These are phyloP conservation scores for Diphyllodes magnificus DNA, from an alignment of 2,113 vertebrate species.

Conservation along the genomic window DNA sequence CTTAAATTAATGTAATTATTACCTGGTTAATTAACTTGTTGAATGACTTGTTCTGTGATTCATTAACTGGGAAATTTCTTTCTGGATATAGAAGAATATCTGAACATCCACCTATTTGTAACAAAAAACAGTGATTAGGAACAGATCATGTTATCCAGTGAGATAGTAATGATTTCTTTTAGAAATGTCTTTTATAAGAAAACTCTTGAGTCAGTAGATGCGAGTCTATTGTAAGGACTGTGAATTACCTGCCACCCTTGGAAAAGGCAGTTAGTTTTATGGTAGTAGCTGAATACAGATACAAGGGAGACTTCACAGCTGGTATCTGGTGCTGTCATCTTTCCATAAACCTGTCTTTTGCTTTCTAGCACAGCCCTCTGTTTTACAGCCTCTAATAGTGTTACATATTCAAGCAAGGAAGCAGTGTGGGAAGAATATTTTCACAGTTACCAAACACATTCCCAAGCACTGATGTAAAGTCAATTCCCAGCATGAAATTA, in stretches of 20 bases:
- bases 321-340: not conserved
- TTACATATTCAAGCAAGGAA: not conserved
- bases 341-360: not conserved
- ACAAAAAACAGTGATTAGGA: slow-evolving; percentile 22
- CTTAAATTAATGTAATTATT: slow-evolving; percentile 69
- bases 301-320: not conserved
- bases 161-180: slow-evolving; percentile 27
- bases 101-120: slow-evolving; percentile 2
- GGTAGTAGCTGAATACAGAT: not conserved
- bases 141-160: not conserved
- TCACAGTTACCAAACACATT: not conserved
- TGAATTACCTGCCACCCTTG: not conserved
- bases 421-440: not conserved
- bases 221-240: not conserved
- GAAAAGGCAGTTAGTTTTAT: not conserved
- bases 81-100: not conserved
- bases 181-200: not conserved
- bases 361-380: not conserved
- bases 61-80: slow-evolving; percentile 54
- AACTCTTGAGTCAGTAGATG: slow-evolving; percentile 5
- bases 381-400: not conserved
- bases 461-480: not conserved
- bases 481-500: not conserved
- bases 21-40: slow-evolving; percentile 56
- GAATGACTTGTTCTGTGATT: slow-evolving; percentile 47